Evolutionary conservation across 2,797 vertebrate genomes (phyloP).

Genomic region (Betta splendens): DNA sequence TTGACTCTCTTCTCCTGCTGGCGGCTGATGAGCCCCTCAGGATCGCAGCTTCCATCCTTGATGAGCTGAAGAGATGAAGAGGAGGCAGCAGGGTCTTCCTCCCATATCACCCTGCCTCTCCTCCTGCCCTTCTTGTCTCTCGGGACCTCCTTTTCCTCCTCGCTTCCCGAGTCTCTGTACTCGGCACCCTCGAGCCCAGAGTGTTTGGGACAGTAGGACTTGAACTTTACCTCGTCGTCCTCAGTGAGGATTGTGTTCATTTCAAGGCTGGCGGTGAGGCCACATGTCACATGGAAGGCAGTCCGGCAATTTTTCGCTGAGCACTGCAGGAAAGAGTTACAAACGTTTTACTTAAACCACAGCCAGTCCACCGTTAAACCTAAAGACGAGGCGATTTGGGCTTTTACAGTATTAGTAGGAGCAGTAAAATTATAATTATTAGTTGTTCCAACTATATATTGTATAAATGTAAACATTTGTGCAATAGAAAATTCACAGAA

Average conservation of each 20-base stretch:
- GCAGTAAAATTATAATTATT: too few relatives aligned
- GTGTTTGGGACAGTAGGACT: constrained; percentile 95
- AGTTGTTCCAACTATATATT: too few relatives aligned
- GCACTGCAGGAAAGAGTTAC: constrained; percentile 81
- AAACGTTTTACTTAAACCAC: not conserved
- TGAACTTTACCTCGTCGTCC: constrained; percentile 97
- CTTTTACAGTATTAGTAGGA: too few relatives aligned
- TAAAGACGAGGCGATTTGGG: too few relatives aligned
- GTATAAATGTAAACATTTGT: too few relatives aligned
- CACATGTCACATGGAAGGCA: constrained; percentile 97
- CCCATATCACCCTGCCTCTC: constrained; percentile 66
- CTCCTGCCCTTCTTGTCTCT: constrained; percentile 60
- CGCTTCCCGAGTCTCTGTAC: constrained; percentile 53
- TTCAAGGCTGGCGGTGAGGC: constrained; percentile 88
- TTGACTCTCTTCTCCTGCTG: constrained; percentile 87
- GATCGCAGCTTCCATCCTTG: constrained; percentile 10
- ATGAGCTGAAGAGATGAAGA: constrained; percentile 36
- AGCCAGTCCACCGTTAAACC: too few relatives aligned
- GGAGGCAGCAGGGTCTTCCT: constrained; percentile 51
- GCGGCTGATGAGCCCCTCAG: constrained; percentile 59
- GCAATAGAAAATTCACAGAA: too few relatives aligned
- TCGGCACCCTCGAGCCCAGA: constrained; percentile 78
- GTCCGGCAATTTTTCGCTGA: constrained; percentile 96
- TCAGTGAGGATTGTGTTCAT: constrained; percentile 97
- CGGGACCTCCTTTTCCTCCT: constrained; percentile 68